These are phyloP conservation scores for Monomorium pharaonis DNA, from an alignment of 1,140 invertebrate genomes.

Conservation along the genomic window DNA sequence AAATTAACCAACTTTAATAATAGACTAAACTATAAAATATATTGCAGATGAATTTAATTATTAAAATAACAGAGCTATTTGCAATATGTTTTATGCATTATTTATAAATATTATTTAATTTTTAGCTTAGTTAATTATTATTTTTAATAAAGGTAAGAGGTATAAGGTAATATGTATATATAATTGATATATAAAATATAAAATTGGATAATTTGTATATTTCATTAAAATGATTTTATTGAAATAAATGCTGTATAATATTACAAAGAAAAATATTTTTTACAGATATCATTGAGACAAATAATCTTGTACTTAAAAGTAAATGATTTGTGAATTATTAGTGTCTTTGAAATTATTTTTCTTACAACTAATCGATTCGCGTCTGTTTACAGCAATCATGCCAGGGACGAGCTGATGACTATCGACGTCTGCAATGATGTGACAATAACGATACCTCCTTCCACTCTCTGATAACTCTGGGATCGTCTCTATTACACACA, in stretches of 20 bases:
- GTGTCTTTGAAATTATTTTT: not conserved
- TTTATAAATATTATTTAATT: not conserved
- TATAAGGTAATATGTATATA: not conserved
- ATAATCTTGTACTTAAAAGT: not conserved
- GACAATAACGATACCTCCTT: slow-evolving; percentile 84
- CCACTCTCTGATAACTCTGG: slow-evolving; percentile 78
- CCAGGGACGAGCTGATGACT: slow-evolving; percentile 78
- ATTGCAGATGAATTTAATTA: not conserved
- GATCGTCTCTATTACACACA: slow-evolving; percentile 76
- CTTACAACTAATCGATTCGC: slow-evolving; percentile 28
- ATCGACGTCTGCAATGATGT: slow-evolving; percentile 81
- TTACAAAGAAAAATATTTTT: not conserved
- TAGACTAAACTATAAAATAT: not conserved
- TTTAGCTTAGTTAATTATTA: not conserved
- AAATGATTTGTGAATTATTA: not conserved
- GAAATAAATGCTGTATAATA: not conserved
- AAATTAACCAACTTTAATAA: not conserved
- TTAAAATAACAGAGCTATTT: not conserved
- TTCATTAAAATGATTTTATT: not conserved
- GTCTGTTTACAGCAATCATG: slow-evolving; percentile 79
- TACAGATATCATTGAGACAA: not conserved
- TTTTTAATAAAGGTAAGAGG: not conserved
- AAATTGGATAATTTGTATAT: not conserved
- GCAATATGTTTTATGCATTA: not conserved
- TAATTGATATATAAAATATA: not conserved